Evolutionary conservation across 1,140 invertebrate genomes (phyloP).

Genomic region (Vanessa atalanta): DNA sequence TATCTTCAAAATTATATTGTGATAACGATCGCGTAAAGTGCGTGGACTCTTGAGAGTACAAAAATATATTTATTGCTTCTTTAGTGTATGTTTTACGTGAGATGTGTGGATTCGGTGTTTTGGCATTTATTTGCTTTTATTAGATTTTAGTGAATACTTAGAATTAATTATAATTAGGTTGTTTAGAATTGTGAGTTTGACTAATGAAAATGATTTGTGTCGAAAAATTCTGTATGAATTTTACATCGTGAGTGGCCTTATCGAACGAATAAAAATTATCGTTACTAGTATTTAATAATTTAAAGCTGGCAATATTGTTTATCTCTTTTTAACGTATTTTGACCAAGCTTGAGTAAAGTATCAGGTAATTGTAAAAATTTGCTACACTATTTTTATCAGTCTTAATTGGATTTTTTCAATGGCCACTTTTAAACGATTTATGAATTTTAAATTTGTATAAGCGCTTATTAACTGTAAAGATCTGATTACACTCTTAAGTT

Average conservation of each 20-base stretch:
- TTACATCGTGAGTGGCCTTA: neutral
- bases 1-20: slow-evolving; percentile 51
- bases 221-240: neutral
- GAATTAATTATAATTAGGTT: slow-evolving; percentile 10
- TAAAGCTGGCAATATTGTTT: too few species aligned
- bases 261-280: too few species aligned
- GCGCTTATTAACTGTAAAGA: slow-evolving; percentile 47
- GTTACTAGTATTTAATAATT: too few species aligned
- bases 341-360: too few species aligned
- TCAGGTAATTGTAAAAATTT: too few species aligned
- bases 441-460: slow-evolving; percentile 40
- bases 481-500: slow-evolving; percentile 43
- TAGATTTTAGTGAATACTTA: slow-evolving; percentile 35
- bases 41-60: slow-evolving; percentile 67
- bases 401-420: too few species aligned
- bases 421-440: neutral
- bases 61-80: slow-evolving; percentile 63
- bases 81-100: slow-evolving; percentile 37
- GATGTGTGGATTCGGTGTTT: slow-evolving; percentile 34
- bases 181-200: neutral
- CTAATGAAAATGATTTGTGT: neutral
- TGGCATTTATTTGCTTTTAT: slow-evolving; percentile 43
- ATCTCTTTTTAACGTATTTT: too few species aligned
- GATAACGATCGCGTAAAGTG: slow-evolving; percentile 58
- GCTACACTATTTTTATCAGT: too few species aligned